Percentiles rank a stretch among this genome's conserved stretches.
Evolutionary conservation across 2,113 vertebrate species (phyloP).

Genomic region (Egretta garzetta): DNA sequence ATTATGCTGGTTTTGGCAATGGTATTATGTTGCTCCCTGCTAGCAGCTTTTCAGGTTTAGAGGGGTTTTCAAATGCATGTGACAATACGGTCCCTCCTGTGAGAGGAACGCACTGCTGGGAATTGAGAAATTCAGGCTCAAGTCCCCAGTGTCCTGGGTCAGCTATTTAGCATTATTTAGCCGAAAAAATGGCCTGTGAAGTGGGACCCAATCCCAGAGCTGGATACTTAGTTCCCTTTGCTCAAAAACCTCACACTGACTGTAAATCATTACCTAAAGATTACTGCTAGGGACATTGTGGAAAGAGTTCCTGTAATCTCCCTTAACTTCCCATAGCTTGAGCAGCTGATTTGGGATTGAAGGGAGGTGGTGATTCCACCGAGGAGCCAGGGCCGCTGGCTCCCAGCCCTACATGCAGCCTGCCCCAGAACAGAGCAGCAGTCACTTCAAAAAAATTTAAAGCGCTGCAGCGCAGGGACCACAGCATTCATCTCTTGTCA

Average conservation of each 20-base stretch:
- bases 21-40: not conserved
- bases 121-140: not conserved
- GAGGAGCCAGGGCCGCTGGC: rapidly evolving
- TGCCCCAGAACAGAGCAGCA: not conserved
- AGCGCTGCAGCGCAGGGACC: not conserved
- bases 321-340: not conserved
- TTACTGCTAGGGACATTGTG: too few species aligned
- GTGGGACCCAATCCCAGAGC: not conserved
- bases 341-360: not conserved
- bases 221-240: not conserved
- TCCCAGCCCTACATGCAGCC: not conserved
- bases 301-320: not conserved
- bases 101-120: not conserved
- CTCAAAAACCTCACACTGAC: not conserved
- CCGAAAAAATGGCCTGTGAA: not conserved
- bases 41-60: not conserved
- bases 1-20: not conserved
- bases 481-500: not conserved
- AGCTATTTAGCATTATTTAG: not conserved
- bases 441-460: not conserved
- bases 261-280: not conserved
- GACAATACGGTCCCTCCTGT: not conserved
- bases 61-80: not conserved
- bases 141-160: not conserved
- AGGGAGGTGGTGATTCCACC: not conserved